A percentile compares a stretch with the other conserved stretches of the same genome.
These are phyloP conservation scores for Latrodectus elegans DNA, from an alignment of 2,888 invertebrate genomes.

Conservation along the genomic window DNA sequence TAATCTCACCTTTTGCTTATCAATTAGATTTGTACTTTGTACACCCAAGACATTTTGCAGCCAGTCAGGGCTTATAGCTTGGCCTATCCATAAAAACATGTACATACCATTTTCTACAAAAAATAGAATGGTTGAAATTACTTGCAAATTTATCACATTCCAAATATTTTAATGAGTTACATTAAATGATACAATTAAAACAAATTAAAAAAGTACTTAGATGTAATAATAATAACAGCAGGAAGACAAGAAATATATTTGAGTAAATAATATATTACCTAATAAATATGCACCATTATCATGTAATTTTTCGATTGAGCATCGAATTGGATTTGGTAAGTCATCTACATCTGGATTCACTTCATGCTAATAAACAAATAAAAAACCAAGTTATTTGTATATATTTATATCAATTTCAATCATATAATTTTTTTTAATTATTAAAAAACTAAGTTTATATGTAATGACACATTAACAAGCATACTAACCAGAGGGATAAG, in stretches of 20 bases:
- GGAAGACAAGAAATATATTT: background rate
- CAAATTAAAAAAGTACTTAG: no score
- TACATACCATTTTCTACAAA: conserved; percentile 90
- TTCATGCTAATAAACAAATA: conserved; percentile 46
- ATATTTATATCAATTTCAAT: no score
- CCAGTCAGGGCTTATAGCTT: conserved; percentile 53
- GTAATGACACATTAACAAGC: background rate
- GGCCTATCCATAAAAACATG: conserved; percentile 91
- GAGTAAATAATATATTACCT: conserved; percentile 73
- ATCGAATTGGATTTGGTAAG: conserved; percentile 66
- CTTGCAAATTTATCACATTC: no score
- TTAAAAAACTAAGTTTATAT: no score
- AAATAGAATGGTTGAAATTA: background rate
- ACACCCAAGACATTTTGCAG: conserved; percentile 62
- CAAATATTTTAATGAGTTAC: no score
- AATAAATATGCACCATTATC: conserved; percentile 73
- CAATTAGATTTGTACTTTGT: conserved; percentile 54
- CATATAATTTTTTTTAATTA: no score
- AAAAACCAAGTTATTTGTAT: background rate
- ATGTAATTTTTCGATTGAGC: conserved; percentile 69
- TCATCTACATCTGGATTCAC: conserved; percentile 56
- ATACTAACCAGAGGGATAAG: conserved; percentile 55
- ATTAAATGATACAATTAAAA: no score
- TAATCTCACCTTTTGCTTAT: conserved; percentile 52
- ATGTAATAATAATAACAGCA: background rate